Percentiles rank a stretch among this genome's conserved stretches.
Evolutionary conservation across 2,797 vertebrate species (phyloP).

Genomic region (Melanotaenia nigrans): DNA sequence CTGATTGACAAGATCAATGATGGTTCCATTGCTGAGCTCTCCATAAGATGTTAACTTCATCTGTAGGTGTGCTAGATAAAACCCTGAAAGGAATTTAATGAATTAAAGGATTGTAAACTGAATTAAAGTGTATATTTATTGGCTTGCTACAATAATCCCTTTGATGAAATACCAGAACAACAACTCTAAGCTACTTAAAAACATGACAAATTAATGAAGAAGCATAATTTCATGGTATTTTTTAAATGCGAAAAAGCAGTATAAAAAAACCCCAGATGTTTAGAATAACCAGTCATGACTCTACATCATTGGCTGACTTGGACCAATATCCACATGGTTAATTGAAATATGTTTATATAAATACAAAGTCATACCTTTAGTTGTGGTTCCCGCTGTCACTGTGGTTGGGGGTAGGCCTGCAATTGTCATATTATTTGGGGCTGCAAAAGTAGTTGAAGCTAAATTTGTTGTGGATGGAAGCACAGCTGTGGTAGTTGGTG

Average conservation of each 20-base stretch:
- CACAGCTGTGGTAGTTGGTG: background rate
- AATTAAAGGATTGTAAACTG: background rate
- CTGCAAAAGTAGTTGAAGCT: background rate
- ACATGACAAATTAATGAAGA: background rate
- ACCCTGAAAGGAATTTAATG: background rate
- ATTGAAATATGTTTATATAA: no score
- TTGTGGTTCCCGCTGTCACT: background rate
- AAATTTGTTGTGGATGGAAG: background rate
- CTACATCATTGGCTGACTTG: no score
- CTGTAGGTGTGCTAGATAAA: conserved; percentile 23
- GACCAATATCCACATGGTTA: no score
- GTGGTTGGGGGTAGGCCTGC: background rate
- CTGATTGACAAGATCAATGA: conserved; percentile 30
- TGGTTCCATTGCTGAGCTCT: conserved; percentile 36
- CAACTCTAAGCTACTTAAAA: background rate
- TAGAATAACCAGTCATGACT: background rate
- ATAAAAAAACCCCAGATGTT: background rate
- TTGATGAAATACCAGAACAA: background rate
- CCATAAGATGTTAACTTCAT: conserved; percentile 19
- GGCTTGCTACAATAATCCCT: background rate
- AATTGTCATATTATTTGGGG: background rate
- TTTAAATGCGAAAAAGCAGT: background rate
- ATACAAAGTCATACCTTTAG: background rate
- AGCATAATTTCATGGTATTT: background rate
- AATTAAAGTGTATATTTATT: background rate